These are phyloP conservation scores for Drosophila stalkeri DNA, from an alignment of 2,888 invertebrate genomes.

Conservation along the genomic window DNA sequence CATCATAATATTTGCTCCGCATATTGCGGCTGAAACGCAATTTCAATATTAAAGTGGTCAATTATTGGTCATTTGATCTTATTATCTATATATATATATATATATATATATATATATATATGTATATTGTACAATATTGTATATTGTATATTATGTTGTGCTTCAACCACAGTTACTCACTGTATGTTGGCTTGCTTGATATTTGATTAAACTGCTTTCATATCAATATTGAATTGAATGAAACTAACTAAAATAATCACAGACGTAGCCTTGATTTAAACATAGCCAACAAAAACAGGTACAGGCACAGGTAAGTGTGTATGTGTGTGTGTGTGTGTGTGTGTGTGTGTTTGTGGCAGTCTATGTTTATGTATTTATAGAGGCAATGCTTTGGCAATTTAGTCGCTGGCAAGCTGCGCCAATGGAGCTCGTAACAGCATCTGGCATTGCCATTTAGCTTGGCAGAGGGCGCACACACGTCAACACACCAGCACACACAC, in stretches of 20 bases:
- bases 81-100: not conserved
- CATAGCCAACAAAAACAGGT: conserved; percentile 4
- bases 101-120: not conserved
- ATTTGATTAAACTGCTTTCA: conserved; percentile 28
- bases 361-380: conserved; percentile 53
- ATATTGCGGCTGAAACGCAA: not conserved
- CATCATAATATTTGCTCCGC: not conserved
- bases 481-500: conserved; percentile 9
- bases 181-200: conserved; percentile 19
- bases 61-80: not conserved
- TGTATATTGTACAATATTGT: no score
- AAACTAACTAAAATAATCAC: conserved; percentile 42
- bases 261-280: conserved; percentile 51
- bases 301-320: not conserved
- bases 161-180: not conserved
- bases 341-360: conserved; percentile 3
- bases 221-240: conserved; percentile 36
- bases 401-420: conserved; percentile 15
- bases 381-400: conserved; percentile 54
- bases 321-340: not conserved
- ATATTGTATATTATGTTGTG: not conserved
- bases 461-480: conserved; percentile 12
- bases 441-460: conserved; percentile 38
- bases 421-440: conserved; percentile 22
- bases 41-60: not conserved